Conservation (phyloP, 2,888 invertebrate genomes). For the Drosophila tripunctata region DNA sequence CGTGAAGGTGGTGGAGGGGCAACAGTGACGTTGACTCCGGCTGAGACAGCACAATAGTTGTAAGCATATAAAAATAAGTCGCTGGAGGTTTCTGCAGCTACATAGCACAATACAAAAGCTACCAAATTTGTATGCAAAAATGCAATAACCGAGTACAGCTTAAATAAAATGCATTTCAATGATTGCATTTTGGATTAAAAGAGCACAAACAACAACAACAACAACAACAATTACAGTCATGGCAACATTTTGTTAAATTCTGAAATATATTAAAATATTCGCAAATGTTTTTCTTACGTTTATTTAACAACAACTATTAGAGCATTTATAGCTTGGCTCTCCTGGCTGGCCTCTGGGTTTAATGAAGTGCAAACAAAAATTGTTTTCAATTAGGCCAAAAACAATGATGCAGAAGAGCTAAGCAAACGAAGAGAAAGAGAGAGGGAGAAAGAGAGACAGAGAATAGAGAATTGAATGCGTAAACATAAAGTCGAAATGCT, state of each 20-base stretch:
- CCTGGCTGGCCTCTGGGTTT: slow-evolving; percentile 57
- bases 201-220: slow-evolving; percentile 22
- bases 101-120: slow-evolving; percentile 49
- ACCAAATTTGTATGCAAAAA: slow-evolving; percentile 74
- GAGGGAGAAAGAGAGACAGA: neutral
- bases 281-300: slow-evolving; percentile 26
- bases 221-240: slow-evolving; percentile 16
- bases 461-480: slow-evolving; percentile 29
- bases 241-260: slow-evolving; percentile 32
- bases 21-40: neutral
- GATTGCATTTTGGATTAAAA: slow-evolving; percentile 78
- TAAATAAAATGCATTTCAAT: slow-evolving; percentile 79
- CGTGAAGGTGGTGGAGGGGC: neutral
- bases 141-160: slow-evolving; percentile 74
- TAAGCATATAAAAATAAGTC: slow-evolving; percentile 78
- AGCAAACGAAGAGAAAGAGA: slow-evolving; percentile 9
- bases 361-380: slow-evolving; percentile 79
- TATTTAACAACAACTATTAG: slow-evolving; percentile 16
- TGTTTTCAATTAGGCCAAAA: slow-evolving; percentile 73
- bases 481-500: slow-evolving; percentile 55
- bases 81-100: slow-evolving; percentile 29
- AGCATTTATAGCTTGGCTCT: slow-evolving; percentile 22
- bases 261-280: slow-evolving; percentile 44
- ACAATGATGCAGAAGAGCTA: slow-evolving; percentile 22
- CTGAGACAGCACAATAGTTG: slow-evolving; percentile 52